Percentiles rank a stretch among this genome's conserved stretches.
Conservation (phyloP, 2,888 invertebrate genomes). For the Mystacides longicornis region DNA sequence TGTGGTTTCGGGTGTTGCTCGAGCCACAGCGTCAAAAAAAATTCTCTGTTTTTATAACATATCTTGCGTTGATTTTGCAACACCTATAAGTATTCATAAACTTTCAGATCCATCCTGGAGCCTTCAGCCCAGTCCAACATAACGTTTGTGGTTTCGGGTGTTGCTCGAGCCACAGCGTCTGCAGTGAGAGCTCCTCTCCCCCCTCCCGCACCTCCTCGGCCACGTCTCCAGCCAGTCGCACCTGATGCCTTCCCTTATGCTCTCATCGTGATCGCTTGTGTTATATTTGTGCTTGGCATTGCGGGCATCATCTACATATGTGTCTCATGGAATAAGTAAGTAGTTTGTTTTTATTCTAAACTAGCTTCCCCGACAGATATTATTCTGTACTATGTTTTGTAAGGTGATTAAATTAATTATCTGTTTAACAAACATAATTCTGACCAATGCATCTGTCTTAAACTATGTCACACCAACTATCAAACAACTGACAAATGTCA, state of each 20-base stretch:
- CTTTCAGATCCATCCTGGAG: constrained; percentile 49
- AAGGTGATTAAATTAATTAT: too few relatives aligned
- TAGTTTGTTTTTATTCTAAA: too few relatives aligned
- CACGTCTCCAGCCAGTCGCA: constrained; percentile 37
- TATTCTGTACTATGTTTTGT: too few relatives aligned
- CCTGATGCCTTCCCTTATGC: constrained; percentile 78
- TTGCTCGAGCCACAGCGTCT: constrained; percentile 60
- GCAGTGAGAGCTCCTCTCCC: constrained; percentile 42
- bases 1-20: constrained; percentile 58
- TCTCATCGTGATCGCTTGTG: constrained; percentile 77
- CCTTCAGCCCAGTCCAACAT: constrained; percentile 58
- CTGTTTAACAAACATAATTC: too few relatives aligned
- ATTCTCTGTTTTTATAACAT: too few relatives aligned
- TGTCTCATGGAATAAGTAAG: constrained; percentile 86
- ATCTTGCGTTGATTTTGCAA: too few relatives aligned
- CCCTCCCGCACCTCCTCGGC: constrained; percentile 33
- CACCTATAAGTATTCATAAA: too few relatives aligned
- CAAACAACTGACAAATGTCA: too few relatives aligned
- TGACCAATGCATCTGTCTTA: too few relatives aligned
- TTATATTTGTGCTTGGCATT: constrained; percentile 81
- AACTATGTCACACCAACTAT: too few relatives aligned
- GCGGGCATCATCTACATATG: constrained; percentile 90
- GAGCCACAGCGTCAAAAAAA: constrained; percentile 61
- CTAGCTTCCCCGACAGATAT: too few relatives aligned
- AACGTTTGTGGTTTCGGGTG: constrained; percentile 58